A percentile compares a stretch with the other conserved stretches of the same genome.
These are phyloP conservation scores for Neotoxoptera formosana DNA, from an alignment of 1,140 invertebrate species.

Conservation along the genomic window DNA sequence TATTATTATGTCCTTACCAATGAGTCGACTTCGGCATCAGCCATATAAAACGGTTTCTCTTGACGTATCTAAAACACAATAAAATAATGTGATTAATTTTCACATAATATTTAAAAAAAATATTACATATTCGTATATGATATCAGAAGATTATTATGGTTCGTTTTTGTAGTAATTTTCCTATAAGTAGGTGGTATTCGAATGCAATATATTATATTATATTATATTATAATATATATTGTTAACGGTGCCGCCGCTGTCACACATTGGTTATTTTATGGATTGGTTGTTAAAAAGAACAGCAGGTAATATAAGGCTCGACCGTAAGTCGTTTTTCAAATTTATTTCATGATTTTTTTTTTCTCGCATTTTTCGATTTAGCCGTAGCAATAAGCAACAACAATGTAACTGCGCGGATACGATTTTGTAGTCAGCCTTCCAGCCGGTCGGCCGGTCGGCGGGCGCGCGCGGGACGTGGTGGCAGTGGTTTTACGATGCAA, in stretches of 20 bases:
- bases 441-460: background rate
- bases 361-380: slow-evolving; percentile 39
- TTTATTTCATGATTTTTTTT: slow-evolving; percentile 41
- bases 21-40: slow-evolving; percentile 97
- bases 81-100: slow-evolving; percentile 61
- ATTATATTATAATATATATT: slow-evolving; percentile 24
- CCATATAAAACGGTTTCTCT: slow-evolving; percentile 97
- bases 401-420: slow-evolving; percentile 44
- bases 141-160: background rate
- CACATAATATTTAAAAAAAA: background rate
- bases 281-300: slow-evolving; percentile 35
- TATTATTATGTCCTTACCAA: slow-evolving; percentile 78
- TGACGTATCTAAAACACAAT: slow-evolving; percentile 90
- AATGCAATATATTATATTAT: slow-evolving; percentile 21
- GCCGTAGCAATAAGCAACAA: slow-evolving; percentile 30
- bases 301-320: slow-evolving; percentile 9
- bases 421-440: slow-evolving; percentile 44
- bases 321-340: slow-evolving; percentile 48
- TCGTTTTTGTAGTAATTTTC: background rate
- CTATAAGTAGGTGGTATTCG: background rate
- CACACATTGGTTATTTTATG: slow-evolving; percentile 40
- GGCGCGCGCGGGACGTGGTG: background rate
- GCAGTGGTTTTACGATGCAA: slow-evolving; percentile 53
- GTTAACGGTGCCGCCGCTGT: slow-evolving; percentile 40
- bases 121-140: background rate